Evolutionary conservation across 2,797 vertebrate species (phyloP).

Genomic region (Fistularia commersonii): DNA sequence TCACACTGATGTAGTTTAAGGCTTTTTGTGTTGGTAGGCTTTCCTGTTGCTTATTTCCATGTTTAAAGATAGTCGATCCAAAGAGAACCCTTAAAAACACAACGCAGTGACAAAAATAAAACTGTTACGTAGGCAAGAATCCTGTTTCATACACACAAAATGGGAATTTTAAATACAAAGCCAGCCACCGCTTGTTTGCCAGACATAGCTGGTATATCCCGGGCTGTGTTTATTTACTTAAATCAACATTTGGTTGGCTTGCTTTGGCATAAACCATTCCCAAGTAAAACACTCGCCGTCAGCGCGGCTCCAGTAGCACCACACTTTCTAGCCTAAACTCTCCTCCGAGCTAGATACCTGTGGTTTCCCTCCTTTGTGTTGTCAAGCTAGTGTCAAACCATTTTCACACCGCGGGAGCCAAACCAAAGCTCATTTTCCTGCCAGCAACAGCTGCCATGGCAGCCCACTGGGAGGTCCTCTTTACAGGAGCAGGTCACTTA

Average conservation of each 20-base stretch:
- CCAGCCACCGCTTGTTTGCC: too few species aligned
- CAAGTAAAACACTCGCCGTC: conserved; percentile 17
- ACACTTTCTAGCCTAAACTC: conserved; percentile 27
- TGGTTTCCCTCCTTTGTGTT: conserved; percentile 52
- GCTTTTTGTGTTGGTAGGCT: too few species aligned
- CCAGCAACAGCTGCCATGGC: conserved; percentile 59
- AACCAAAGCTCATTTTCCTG: conserved; percentile 50
- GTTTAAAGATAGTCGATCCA: too few species aligned
- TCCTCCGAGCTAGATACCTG: conserved; percentile 32
- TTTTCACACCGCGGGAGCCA: conserved; percentile 53
- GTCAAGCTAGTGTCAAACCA: conserved; percentile 34
- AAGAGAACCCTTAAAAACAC: too few species aligned
- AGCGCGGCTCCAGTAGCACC: background rate
- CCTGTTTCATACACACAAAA: too few species aligned
- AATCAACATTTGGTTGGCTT: background rate
- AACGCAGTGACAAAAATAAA: too few species aligned
- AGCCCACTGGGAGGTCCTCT: conserved; percentile 49
- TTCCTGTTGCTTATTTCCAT: too few species aligned
- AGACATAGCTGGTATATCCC: too few species aligned
- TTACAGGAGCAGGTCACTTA: conserved; percentile 40
- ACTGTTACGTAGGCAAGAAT: too few species aligned
- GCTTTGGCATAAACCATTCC: background rate
- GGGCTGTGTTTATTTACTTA: background rate
- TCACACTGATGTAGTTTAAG: too few species aligned
- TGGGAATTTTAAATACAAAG: too few species aligned